phyloP scores from a whole-genome alignment of 2,888 invertebrate species.

The Dastarcus helophoroides region DNA sequence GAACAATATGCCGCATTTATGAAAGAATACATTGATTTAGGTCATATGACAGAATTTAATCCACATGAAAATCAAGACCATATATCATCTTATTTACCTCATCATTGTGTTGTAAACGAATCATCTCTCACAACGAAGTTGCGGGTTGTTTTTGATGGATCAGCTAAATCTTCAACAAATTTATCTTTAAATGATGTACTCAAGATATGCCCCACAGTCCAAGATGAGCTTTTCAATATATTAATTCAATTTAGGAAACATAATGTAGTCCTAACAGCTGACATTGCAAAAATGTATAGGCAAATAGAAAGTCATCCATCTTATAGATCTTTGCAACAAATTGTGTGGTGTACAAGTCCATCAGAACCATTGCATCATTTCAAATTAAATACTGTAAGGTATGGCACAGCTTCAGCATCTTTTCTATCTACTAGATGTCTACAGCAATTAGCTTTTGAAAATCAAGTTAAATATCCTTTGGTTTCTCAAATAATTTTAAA shows the following conservation, averaged over 20 bases:
- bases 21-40: conserved; percentile 2
- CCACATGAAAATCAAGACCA: not conserved
- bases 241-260: conserved; percentile 1
- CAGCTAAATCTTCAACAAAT: not conserved
- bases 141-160: conserved; percentile 5
- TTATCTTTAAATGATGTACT: conserved; percentile 4
- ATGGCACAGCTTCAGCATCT: not conserved
- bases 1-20: conserved; percentile 2
- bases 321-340: not conserved
- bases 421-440: conserved; percentile 2
- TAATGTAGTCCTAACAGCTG: conserved; percentile 1
- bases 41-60: conserved; percentile 4
- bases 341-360: conserved; percentile 1
- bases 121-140: conserved; percentile 1
- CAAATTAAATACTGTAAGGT: conserved; percentile 2
- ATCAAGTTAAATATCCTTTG: not conserved
- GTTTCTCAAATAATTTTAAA: conserved; percentile 1
- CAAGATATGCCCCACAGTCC: conserved; percentile 1
- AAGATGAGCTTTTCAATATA: conserved; percentile 3
- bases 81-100: conserved; percentile 1
- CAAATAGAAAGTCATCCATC: not conserved
- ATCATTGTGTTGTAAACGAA: conserved; percentile 4
- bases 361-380: not conserved
- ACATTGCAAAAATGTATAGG: conserved; percentile 4
- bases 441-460: conserved; percentile 4